Base-by-base conservation (phyloP, 2,113 vertebrate species). In the Heteronetta atricapilla region DNA sequence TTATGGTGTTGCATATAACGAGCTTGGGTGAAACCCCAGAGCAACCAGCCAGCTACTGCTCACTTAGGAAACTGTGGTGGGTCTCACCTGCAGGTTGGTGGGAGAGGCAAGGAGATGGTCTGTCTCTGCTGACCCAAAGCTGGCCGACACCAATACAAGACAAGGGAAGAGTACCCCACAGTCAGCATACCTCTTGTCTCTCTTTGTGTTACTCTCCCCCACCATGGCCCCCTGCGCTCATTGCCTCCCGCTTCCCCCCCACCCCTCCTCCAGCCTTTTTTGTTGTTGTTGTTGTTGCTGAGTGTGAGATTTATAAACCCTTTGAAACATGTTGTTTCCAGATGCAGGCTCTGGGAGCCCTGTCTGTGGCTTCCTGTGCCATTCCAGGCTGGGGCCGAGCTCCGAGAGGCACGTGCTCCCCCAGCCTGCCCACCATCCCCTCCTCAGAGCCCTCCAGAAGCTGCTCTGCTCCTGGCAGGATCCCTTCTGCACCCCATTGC, bases 281-380 rank as follows among this genome's bases (percentile, higher is more conserved):
- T 82, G n/a, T 46, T 53, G 36, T 38, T 38, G 38, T 38, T 38
- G 38, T 52, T 72, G n/a, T 91, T 92, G 75, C 87, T 94, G 77
- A 97, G 92, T 42, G 74, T 55, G 92, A 91, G 92, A 86, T 97
- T 97, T 96, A 97, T 93, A 98, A 96, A 93, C 59, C 44, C 88
- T 98, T 97, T 96, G 92, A 97, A 98, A 96, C 96, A 98, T 95
- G 93, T 95, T 98, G 92, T 93, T 98, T 97, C 96, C 97, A 97
- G 96, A 98, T 97, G 96, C 89, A 78, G 95, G 94, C 74, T 97
- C 96, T 95, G 75, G 97, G 90, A 89, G 90, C 75, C 85, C 62
- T 68, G 33, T 95, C 97, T 96, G 89, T 73, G 90, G 75, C 90
- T 97, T 98, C 97, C 97, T 94, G 91, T 74, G 58, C 81, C 0